Evolutionary conservation across 2,113 vertebrate genomes (phyloP).

Genomic region (Malurus melanocephalus): DNA sequence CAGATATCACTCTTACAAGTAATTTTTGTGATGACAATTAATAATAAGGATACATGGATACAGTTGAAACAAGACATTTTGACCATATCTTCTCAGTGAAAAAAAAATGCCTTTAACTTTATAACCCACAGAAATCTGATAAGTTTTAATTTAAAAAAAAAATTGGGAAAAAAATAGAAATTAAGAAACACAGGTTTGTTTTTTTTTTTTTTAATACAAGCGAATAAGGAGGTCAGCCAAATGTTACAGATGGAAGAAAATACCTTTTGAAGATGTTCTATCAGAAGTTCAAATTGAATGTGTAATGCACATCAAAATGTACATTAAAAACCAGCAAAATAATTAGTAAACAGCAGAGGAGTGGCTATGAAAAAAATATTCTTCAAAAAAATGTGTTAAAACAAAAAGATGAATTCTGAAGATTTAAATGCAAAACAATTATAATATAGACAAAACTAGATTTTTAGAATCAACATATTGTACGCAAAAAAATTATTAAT

Average conservation of each 20-base stretch:
- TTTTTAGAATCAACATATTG: not conserved
- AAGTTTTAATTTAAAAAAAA: not conserved
- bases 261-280: not conserved
- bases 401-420: not conserved
- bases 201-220: not conserved
- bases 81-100: not conserved
- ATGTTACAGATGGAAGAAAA: not conserved
- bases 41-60: not conserved
- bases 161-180: not conserved
- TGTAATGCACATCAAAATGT: not conserved
- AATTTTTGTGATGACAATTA: not conserved
- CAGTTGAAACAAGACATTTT: not conserved
- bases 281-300: not conserved
- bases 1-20: not conserved
- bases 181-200: not conserved
- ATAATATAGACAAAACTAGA: not conserved
- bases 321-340: not conserved
- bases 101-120: not conserved
- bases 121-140: not conserved
- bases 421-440: not conserved
- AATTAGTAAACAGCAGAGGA: not conserved
- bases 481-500: not conserved
- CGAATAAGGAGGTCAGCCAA: not conserved
- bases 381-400: not conserved
- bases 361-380: not conserved